Conservation (phyloP, 2,113 vertebrate species). For the Platysteira castanea region DNA sequence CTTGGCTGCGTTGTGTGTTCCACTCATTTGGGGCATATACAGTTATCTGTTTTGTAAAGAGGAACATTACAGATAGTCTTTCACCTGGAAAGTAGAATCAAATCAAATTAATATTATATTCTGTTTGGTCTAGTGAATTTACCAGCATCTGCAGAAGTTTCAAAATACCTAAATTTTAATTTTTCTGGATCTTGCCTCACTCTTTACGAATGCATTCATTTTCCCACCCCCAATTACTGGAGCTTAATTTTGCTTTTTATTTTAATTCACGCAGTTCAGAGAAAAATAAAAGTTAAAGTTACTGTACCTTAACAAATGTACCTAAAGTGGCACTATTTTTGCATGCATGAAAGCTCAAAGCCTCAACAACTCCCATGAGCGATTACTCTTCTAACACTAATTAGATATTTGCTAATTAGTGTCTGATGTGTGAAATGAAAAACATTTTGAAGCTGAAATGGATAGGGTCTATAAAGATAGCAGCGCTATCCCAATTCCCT, state of each 20-base stretch:
- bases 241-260: conserved; percentile 42
- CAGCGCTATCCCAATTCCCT: conserved; percentile 73
- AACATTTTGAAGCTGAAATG: conserved; percentile 88
- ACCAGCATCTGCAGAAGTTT: background rate
- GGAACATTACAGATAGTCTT: conserved; percentile 1
- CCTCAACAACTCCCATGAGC: conserved; percentile 85
- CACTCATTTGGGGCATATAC: conserved; percentile 12
- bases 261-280: conserved; percentile 57
- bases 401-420: conserved; percentile 96
- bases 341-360: conserved; percentile 81
- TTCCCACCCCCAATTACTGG: background rate
- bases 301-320: conserved; percentile 81
- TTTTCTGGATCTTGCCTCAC: background rate
- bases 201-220: background rate
- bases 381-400: conserved; percentile 94
- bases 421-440: conserved; percentile 90
- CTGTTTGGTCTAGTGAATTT: background rate
- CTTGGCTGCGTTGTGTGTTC: conserved; percentile 18
- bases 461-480: conserved; percentile 82
- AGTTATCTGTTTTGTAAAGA: conserved; percentile 28
- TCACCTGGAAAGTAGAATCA: conserved; percentile 7
- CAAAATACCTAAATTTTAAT: background rate
- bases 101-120: background rate
- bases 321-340: conserved; percentile 78
- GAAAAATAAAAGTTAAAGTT: conserved; percentile 79